Percentiles rank a stretch among this genome's conserved stretches.
phyloP scores from a whole-genome alignment of 1,140 invertebrate genomes.

The Zaprionus inermis region DNA sequence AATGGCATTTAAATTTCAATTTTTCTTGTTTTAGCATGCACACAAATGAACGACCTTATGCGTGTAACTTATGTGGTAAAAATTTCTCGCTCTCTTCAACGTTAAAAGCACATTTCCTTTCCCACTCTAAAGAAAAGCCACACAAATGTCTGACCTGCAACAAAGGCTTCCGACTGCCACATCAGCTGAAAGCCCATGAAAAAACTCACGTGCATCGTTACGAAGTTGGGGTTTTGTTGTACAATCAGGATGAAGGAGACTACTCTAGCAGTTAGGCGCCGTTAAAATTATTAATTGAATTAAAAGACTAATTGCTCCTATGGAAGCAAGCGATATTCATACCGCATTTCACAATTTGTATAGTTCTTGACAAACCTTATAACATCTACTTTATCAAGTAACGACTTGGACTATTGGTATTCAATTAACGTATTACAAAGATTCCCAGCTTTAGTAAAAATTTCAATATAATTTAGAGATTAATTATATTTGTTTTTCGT shows the following conservation, averaged over 20 bases:
- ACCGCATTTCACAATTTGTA: not conserved
- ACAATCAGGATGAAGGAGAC: slow-evolving; percentile 29
- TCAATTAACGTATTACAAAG: not conserved
- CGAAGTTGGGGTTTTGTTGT: slow-evolving; percentile 27
- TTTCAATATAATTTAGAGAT: not conserved
- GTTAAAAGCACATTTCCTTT: slow-evolving; percentile 57
- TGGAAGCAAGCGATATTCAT: slow-evolving; percentile 22
- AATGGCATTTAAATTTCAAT: not conserved
- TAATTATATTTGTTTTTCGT: slow-evolving; percentile 1
- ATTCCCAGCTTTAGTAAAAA: too few relatives aligned
- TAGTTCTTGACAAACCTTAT: not conserved
- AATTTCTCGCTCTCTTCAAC: slow-evolving; percentile 85
- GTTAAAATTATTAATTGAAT: not conserved
- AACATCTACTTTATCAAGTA: not conserved
- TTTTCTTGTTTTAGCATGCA: slow-evolving; percentile 83
- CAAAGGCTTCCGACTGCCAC: slow-evolving; percentile 71
- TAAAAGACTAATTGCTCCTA: slow-evolving; percentile 17
- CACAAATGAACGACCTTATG: slow-evolving; percentile 86
- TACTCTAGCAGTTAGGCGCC: slow-evolving; percentile 9
- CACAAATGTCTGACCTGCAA: slow-evolving; percentile 66
- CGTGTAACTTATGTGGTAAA: slow-evolving; percentile 85
- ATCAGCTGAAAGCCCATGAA: slow-evolving; percentile 72
- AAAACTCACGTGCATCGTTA: slow-evolving; percentile 60
- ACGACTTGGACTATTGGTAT: not conserved
- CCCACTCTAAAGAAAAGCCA: slow-evolving; percentile 65